Base-by-base conservation (phyloP, 2,797 vertebrate species). In the Brachymystax lenok region DNA sequence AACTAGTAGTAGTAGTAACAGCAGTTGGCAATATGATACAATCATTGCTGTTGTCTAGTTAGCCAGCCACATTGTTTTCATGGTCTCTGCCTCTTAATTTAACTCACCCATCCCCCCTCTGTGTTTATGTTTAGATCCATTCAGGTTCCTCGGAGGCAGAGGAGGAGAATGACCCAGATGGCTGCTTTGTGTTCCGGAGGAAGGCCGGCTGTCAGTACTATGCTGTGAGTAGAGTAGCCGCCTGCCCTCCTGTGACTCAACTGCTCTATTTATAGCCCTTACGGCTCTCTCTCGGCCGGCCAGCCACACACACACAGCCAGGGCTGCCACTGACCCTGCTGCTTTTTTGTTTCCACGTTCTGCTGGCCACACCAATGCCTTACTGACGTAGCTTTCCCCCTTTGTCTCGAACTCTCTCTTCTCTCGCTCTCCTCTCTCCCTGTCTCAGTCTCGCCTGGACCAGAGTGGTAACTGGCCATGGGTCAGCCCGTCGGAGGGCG, bases 201-300 rank as follows among this genome's bases (percentile, higher is more conserved):
- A 99, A 97, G 95, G 95, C 97, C 77, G 98, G 97, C 93, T 99
- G 98, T 96, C 97, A 97, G 86, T 99, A 98, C 94, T 96, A 97
- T 64, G 92, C 98, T 94, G 98, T 99, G 95, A 96, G 98, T 94
- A 19, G 21, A 24, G 8, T 24, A 24, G 21, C n/a, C 27, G n/a
- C 59, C 21, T 63, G 83, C 74, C 85, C 82, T 84, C 84, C 79
- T 81, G 76, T 87, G 86, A 89, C 89, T 87, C 73, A 2, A 8
- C 19, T 40, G 17, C 83, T 81, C 86, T 91, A 88, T 91, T 88
- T 90, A 82, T 90, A 89, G 87, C 5, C 24, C 30, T 16, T 66
- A 30, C 82, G 82, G 40, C 10, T 0, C 40, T 46, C 10, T 46
- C 40, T 46, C 10, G 2, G 40, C 2, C 8, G 2, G 84, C 80